Evolutionary conservation across 2,888 invertebrate species (phyloP), one percentile per base, ranked within the genome.

Genomic region (Agrotis exclamationis): DNA sequence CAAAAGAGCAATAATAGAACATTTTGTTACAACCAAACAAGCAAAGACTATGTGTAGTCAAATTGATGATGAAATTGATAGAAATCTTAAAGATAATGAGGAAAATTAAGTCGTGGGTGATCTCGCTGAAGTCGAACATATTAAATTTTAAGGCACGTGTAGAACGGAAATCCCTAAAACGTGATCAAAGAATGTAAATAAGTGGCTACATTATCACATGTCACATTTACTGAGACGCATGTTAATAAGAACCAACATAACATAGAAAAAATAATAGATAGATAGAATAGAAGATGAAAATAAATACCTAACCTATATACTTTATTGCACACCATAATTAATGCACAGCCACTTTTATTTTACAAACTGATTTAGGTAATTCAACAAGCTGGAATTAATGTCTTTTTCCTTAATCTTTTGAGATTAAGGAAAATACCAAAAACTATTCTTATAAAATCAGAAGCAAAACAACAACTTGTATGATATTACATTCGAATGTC

Each of bases 401-500:
- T 45, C n/a, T n/a, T n/a, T n/a, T n/a, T n/a, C n/a, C n/a, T 13
- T 45, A 3, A n/a, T 28, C 6, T 0, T 11, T 13, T 18, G 11
- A 11, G 11, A 62, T 28, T 48, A 48, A 62, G n/a, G 16, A 9
- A 28, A n/a, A 24, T 11, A 13, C 6, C 7, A 18, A 63, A 63
- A 53, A 22, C 13, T 22, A 2, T 24, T 1, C 9, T 18, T 54
- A 54, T 18, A 9, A 54, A 18, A 13, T 50, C 13, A 22, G 3
- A 33, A 6, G 6, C 13, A 33, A 47, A 22, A 58, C 7, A 51
- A 18, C 33, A 51, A 45, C 13, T 16, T 22, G 2, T 48, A 33
- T 73, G 62, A 45, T 33, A 6, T 16, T 51, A 45, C 14, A 60
- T 14, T 9, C 39, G 6, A 73, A 56, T 74, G 54, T 22, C 47